Conservation (phyloP, 2,888 invertebrate species). For the Chalcis sispes region DNA sequence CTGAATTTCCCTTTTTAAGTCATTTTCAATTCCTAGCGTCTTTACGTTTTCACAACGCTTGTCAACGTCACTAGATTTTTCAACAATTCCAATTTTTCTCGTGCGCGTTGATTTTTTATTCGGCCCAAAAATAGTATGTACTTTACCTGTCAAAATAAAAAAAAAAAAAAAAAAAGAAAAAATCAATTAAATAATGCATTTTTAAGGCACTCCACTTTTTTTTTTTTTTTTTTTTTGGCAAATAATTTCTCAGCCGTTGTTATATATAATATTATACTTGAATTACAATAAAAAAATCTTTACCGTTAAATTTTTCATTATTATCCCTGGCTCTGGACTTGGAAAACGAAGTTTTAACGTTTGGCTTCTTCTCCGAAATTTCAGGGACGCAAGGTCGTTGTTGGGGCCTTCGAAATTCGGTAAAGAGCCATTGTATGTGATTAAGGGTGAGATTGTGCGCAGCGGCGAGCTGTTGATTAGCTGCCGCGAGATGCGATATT, state of each 20-base stretch:
- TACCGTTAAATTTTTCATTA: not conserved
- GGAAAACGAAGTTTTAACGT: not conserved
- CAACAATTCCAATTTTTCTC: constrained; percentile 12
- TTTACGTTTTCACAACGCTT: constrained; percentile 15
- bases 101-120: constrained; percentile 26
- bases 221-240: too few species aligned
- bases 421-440: constrained; percentile 57
- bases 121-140: constrained; percentile 22
- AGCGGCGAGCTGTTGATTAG: constrained; percentile 72
- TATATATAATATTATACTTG: not conserved
- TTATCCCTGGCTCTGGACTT: constrained; percentile 1
- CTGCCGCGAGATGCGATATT: constrained; percentile 71
- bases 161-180: not conserved
- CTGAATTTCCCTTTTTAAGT: constrained; percentile 61
- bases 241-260: not conserved
- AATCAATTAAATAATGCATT: too few species aligned
- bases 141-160: constrained; percentile 8
- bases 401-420: not conserved
- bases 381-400: not conserved
- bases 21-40: constrained; percentile 10
- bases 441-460: constrained; percentile 69
- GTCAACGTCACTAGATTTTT: constrained; percentile 35
- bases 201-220: too few species aligned
- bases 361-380: not conserved
- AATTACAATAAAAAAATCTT: not conserved